Evolutionary conservation across 2,888 invertebrate genomes (phyloP).

Genomic region (Lepetodrilus schrolli): DNA sequence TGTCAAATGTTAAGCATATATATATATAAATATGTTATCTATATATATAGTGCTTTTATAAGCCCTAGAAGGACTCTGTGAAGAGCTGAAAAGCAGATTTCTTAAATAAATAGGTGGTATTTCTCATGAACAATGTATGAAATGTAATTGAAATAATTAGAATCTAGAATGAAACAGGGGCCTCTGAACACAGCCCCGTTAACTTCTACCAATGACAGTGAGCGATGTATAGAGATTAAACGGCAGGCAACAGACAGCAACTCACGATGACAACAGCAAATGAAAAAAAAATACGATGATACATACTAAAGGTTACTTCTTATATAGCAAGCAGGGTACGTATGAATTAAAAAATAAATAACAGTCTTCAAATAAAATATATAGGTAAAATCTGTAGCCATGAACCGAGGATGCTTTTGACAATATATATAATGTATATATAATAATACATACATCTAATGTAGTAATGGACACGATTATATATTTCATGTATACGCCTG

Average conservation of each 20-base stretch:
- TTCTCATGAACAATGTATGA: conserved; percentile 24
- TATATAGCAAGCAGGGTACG: conserved; percentile 30
- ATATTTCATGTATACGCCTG: conserved; percentile 27
- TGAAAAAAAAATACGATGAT: conserved; percentile 24
- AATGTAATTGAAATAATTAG: conserved; percentile 22
- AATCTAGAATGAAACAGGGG: conserved; percentile 1
- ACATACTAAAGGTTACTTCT: conserved; percentile 24
- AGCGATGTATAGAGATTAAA: neutral
- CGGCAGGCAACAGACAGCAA: conserved; percentile 22
- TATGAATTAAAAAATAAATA: conserved; percentile 34
- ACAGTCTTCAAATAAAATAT: conserved; percentile 28
- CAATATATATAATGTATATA: conserved; percentile 23
- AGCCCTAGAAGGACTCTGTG: neutral
- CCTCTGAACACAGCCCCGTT: conserved; percentile 28
- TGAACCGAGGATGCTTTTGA: conserved; percentile 26
- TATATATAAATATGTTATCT: neutral
- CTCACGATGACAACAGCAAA: neutral
- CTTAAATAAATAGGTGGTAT: conserved; percentile 21
- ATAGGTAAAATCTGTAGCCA: conserved; percentile 29
- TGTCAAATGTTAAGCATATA: conserved; percentile 13
- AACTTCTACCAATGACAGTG: conserved; percentile 10
- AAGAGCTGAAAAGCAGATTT: conserved; percentile 21
- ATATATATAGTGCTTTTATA: conserved; percentile 4
- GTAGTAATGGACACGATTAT: conserved; percentile 11
- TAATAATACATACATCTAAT: conserved; percentile 21